Evolutionary conservation across 2,113 vertebrate species (phyloP).

Genomic region (Mustela nigripes): DNA sequence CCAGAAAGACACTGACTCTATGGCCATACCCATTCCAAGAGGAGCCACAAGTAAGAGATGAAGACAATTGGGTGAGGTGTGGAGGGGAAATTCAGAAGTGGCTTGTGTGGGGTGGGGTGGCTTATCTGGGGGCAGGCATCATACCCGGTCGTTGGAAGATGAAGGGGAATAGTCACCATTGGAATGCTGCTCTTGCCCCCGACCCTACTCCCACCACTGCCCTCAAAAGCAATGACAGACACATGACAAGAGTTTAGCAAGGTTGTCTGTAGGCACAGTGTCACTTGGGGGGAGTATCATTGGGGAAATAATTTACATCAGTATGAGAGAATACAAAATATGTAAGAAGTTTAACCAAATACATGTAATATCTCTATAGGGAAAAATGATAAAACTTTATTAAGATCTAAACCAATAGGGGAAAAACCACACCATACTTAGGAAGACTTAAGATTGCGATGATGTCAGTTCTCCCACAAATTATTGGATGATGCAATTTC

Average conservation of each 20-base stretch:
- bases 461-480: background rate
- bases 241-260: rapidly evolving
- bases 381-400: background rate
- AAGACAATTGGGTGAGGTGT: background rate
- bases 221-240: background rate
- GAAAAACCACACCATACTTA: background rate
- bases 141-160: rapidly evolving
- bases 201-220: background rate
- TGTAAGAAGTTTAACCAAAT: background rate
- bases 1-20: background rate
- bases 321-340: background rate
- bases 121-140: background rate
- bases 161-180: rapidly evolving
- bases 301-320: background rate
- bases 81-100: background rate
- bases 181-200: background rate
- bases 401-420: background rate
- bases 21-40: background rate
- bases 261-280: rapidly evolving
- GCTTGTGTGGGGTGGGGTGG: no score
- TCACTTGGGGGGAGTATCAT: rapidly evolving
- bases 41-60: no score
- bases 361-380: background rate
- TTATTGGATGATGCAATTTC: background rate
- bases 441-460: background rate